Percentiles rank a stretch among this genome's conserved stretches.
phyloP scores from a whole-genome alignment of 2,113 vertebrate genomes.

The Toxostoma redivivum region DNA sequence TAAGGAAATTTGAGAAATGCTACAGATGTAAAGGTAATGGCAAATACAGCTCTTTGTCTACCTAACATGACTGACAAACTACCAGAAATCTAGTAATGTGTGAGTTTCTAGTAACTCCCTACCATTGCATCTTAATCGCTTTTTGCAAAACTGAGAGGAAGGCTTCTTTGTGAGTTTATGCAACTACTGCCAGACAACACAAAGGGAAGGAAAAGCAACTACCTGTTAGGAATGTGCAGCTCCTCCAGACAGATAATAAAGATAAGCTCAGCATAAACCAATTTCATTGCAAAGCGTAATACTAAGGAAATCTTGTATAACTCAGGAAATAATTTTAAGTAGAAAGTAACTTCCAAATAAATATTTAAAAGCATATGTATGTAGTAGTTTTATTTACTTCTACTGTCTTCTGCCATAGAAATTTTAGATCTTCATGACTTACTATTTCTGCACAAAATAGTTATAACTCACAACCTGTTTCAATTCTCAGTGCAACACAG shows the following conservation, averaged over 20 bases:
- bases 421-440: not conserved
- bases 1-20: not conserved
- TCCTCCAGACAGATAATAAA: not conserved
- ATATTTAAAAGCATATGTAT: not conserved
- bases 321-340: not conserved
- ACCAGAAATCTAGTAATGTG: not conserved
- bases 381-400: not conserved
- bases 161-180: not conserved
- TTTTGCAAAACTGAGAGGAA: not conserved
- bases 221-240: not conserved
- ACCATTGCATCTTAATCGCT: not conserved
- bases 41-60: not conserved
- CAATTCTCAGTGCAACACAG: not conserved
- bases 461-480: not conserved
- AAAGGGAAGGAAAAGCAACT: not conserved
- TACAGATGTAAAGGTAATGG: not conserved
- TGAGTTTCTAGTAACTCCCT: not conserved
- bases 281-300: not conserved
- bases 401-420: not conserved
- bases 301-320: not conserved
- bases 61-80: not conserved
- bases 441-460: not conserved
- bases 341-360: not conserved
- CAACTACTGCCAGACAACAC: not conserved
- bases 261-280: not conserved